phyloP scores from a whole-genome alignment of 1,140 invertebrate genomes.

The Calosoma granatense region DNA sequence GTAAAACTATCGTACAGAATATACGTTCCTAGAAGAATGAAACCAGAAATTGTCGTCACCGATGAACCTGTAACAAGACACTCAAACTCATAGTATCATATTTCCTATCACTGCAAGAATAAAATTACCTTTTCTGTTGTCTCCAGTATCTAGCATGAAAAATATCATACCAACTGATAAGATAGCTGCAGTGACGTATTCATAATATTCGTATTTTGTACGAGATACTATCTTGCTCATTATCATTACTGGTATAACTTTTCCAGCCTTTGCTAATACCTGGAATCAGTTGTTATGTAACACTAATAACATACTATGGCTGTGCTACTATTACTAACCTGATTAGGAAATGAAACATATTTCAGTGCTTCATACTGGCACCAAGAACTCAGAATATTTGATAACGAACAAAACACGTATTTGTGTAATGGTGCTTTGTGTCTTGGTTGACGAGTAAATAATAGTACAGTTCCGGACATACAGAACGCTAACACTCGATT shows the following conservation, averaged over 20 bases:
- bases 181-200: conserved; percentile 82
- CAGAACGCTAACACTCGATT: conserved; percentile 81
- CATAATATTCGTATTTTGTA: conserved; percentile 82
- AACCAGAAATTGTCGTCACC: conserved; percentile 76
- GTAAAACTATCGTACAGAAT: conserved; percentile 97
- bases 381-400: conserved; percentile 98
- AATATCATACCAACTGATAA: conserved; percentile 89
- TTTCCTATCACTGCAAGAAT: too few relatives aligned
- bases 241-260: conserved; percentile 96
- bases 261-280: conserved; percentile 89
- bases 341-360: conserved; percentile 95
- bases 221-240: conserved; percentile 92
- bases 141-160: conserved; percentile 68
- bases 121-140: conserved; percentile 28
- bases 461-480: conserved; percentile 48
- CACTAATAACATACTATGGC: too few relatives aligned
- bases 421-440: conserved; percentile 86
- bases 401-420: conserved; percentile 93
- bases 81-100: too few relatives aligned
- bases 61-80: conserved; percentile 36
- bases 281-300: too few relatives aligned
- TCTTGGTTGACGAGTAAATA: conserved; percentile 52
- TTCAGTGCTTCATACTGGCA: conserved; percentile 99
- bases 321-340: conserved; percentile 60
- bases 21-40: conserved; percentile 80